Evolutionary conservation across 2,113 vertebrate genomes (phyloP).

Genomic region (Antidorcas marsupialis): DNA sequence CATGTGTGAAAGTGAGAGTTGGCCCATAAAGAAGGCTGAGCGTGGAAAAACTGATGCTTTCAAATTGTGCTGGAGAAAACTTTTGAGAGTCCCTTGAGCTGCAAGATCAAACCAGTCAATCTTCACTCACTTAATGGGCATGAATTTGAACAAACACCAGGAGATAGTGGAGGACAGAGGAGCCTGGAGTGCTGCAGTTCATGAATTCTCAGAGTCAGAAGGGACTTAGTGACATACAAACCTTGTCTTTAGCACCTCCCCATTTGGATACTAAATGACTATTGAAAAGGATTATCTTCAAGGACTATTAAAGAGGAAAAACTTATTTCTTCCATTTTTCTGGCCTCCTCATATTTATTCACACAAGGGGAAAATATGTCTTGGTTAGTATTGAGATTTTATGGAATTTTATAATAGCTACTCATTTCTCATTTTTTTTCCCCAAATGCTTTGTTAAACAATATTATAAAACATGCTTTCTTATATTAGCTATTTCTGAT

Average conservation of each 20-base stretch:
- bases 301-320: neutral
- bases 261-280: neutral
- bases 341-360: neutral
- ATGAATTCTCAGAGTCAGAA: neutral
- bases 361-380: neutral
- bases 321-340: neutral
- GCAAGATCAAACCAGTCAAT: neutral
- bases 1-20: neutral
- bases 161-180: neutral
- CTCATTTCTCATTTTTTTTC: neutral
- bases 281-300: neutral
- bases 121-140: neutral
- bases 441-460: neutral
- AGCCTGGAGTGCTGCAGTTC: neutral
- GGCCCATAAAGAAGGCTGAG: neutral
- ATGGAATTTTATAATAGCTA: neutral
- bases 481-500: neutral
- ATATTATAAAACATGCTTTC: neutral
- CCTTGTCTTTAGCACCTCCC: neutral
- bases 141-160: neutral
- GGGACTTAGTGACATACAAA: neutral
- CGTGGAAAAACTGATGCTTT: fast-evolving
- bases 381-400: neutral
- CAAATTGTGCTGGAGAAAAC: neutral
- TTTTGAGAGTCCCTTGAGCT: neutral